Evolutionary conservation across 2,113 vertebrate genomes (phyloP).

Genomic region (Actinemys pallida): DNA sequence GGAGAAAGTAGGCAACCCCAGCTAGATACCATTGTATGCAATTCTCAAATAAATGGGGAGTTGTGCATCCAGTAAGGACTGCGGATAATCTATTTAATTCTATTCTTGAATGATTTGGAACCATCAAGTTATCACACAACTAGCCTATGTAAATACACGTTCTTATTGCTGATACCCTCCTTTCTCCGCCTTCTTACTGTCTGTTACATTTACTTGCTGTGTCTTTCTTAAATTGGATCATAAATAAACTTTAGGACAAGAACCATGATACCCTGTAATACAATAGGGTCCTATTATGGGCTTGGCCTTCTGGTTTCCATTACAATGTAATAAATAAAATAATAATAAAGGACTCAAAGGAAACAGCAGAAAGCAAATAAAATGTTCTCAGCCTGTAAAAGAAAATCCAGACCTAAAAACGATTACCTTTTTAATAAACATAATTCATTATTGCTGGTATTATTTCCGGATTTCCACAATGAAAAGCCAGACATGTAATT

Average conservation of each 20-base stretch:
- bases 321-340: neutral
- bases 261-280: neutral
- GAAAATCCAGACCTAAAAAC: neutral
- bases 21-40: neutral
- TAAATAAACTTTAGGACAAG: neutral
- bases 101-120: neutral
- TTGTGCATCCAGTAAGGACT: neutral
- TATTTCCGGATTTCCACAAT: neutral
- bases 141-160: neutral
- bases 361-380: neutral
- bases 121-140: neutral
- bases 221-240: neutral
- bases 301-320: neutral
- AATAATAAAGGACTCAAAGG: neutral
- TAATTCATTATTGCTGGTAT: neutral
- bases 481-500: neutral
- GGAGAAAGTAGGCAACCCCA: rapidly evolving
- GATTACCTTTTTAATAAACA: neutral
- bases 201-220: neutral
- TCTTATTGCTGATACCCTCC: neutral
- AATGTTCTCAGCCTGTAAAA: neutral
- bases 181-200: neutral
- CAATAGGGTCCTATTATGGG: neutral
- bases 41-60: neutral
- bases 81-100: neutral